Evolutionary conservation across 2,113 vertebrate genomes (phyloP), one percentile per base, ranked within the genome.

Genomic region (Stictonetta naevosa): DNA sequence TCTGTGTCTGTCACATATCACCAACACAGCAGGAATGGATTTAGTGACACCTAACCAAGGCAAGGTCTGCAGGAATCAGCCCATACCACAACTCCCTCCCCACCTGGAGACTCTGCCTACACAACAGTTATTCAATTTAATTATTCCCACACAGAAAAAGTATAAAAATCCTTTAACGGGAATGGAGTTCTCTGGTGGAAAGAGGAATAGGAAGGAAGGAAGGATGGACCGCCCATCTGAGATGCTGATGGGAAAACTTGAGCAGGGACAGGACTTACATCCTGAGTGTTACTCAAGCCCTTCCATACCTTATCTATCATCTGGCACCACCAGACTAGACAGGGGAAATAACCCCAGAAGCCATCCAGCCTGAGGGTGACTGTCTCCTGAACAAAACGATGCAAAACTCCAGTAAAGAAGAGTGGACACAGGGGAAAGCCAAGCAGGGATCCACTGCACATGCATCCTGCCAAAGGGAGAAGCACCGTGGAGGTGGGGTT

Each of bases 21-120:
- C 63, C 2, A 0, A 29, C 0, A 0, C n/a, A 38, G 33, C 1
- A 0, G 76, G 71, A 72, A 77, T 6, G 48, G 42, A 38, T 6
- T 80, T 58, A 4, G 2, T 8, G 56, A 22, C 6, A 11, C 56
- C 46, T 62, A 81, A 28, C 13, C 50, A 2, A n/a, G 66, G 79
- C 42, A n/a, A 38, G 15, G 2, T 29, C 60, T 52, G 25, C 0
- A 11, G 82, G 48, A 66, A 74, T 42, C 25, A 2, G 19, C 69
- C 22, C 42, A n/a, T 18, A 15, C 16, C 6, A 2, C 59, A 26
- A 25, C 67, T 52, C n/a, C 23, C 44, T 60, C 6, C 40, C 13
- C 63, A n/a, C 14, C 6, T 2, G 11, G 44, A 36, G 33, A 3
- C 36, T 25, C 6, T 17, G 63, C 40, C 20, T 29, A 6, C 0